Evolutionary conservation across 1,140 invertebrate genomes (phyloP).

Genomic region (Drosophila oshimai): DNA sequence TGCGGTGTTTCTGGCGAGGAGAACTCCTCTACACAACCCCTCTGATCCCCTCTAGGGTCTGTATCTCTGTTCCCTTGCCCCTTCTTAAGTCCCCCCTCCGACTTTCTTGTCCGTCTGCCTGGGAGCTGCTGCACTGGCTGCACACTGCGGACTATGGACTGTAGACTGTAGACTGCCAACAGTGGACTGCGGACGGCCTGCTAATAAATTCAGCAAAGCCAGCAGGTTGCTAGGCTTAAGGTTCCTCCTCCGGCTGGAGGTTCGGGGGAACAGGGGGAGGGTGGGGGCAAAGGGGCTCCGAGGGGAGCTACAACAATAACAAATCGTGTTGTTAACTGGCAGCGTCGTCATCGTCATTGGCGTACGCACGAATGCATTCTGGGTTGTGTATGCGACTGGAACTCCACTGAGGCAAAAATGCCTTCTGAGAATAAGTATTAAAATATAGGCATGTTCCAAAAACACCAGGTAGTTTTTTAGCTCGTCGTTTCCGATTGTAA

Average conservation of each 20-base stretch:
- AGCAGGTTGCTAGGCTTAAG: conserved; percentile 79
- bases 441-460: too few relatives aligned
- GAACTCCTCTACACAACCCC: conserved; percentile 8
- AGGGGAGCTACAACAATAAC: conserved; percentile 57
- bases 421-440: too few relatives aligned
- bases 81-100: not conserved
- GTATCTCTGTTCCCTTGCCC: not conserved
- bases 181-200: conserved; percentile 45
- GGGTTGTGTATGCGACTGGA: conserved; percentile 2
- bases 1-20: conserved; percentile 41
- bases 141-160: conserved; percentile 4
- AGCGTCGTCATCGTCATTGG: conserved; percentile 67
- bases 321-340: conserved; percentile 79
- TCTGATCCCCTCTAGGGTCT: not conserved
- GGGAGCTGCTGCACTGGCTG: conserved; percentile 40
- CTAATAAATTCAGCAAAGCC: conserved; percentile 79
- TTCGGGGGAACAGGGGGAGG: not conserved
- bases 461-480: too few relatives aligned
- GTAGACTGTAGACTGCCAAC: conserved; percentile 15
- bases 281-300: not conserved
- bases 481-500: too few relatives aligned
- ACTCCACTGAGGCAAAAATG: not conserved
- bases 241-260: conserved; percentile 17
- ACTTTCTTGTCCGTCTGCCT: not conserved
- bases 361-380: conserved; percentile 72